Percentiles rank a stretch among this genome's conserved stretches.
Conservation (phyloP, 2,113 vertebrate species). For the Ochotona princeps region DNA sequence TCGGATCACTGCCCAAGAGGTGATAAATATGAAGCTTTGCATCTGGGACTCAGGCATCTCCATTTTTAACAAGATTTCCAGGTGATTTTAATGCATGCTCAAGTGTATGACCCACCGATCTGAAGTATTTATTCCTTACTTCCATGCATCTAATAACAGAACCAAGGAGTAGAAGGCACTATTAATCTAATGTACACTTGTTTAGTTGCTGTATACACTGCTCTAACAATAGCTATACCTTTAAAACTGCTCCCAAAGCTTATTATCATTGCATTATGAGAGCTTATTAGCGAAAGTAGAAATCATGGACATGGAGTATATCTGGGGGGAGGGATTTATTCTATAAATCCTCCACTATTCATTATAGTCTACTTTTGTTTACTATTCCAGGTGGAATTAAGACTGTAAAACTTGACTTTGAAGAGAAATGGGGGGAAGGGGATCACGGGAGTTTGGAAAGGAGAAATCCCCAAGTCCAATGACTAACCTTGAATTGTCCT, state of each 20-base stretch:
- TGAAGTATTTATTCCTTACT: background rate
- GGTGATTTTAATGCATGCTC: background rate
- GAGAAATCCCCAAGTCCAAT: background rate
- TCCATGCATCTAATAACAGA: background rate
- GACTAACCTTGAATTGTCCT: conserved; percentile 99
- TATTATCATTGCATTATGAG: background rate
- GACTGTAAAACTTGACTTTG: background rate
- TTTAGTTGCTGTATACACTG: background rate
- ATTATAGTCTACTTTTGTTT: background rate
- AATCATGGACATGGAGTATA: background rate
- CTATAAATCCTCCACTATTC: background rate
- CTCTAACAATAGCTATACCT: background rate
- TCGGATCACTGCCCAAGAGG: background rate
- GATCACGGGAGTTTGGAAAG: background rate
- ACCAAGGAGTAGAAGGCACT: too few relatives aligned
- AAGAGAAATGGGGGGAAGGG: background rate
- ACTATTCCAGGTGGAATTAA: background rate
- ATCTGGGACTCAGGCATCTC: background rate
- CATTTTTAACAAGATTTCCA: background rate
- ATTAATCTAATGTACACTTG: background rate
- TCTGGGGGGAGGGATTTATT: background rate
- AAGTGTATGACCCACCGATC: background rate
- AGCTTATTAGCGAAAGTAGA: background rate
- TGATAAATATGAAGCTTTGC: background rate
- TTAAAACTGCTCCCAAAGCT: background rate